Conservation (phyloP, 2,888 invertebrate genomes). For the Eueremaeus valkanovi region DNA sequence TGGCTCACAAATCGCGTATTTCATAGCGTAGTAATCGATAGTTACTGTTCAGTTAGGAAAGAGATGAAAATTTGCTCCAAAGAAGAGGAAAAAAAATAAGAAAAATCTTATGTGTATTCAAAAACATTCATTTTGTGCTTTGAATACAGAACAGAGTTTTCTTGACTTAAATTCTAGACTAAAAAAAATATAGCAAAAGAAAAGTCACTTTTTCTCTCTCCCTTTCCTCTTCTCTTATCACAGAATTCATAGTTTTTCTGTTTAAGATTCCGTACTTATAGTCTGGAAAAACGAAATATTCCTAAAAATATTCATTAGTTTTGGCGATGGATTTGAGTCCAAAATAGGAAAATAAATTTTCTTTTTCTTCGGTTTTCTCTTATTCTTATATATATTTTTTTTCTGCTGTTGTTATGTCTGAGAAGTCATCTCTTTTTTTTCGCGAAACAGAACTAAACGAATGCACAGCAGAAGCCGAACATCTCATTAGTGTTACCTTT, state of each 20-base stretch:
- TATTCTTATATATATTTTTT: too few relatives aligned
- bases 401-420: background rate
- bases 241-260: background rate
- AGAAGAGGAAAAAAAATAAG: too few relatives aligned
- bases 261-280: conserved; percentile 1
- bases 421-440: too few relatives aligned
- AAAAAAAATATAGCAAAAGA: too few relatives aligned
- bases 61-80: conserved; percentile 9
- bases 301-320: conserved; percentile 4
- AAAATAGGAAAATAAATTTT: background rate
- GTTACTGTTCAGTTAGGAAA: background rate
- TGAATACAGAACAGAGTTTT: too few relatives aligned
- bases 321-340: too few relatives aligned
- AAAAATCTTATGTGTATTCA: conserved; percentile 23
- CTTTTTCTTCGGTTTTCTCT: conserved; percentile 2
- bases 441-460: background rate
- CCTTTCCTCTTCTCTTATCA: background rate
- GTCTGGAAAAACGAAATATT: conserved; percentile 4
- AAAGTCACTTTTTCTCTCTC: background rate
- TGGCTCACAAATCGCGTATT: background rate
- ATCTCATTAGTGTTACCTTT: conserved; percentile 28
- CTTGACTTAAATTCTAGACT: background rate
- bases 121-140: conserved; percentile 3
- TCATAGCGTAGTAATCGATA: background rate
- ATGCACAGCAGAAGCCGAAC: background rate